Base-by-base conservation (phyloP, 2,113 vertebrate genomes). In the Centrocercus urophasianus region DNA sequence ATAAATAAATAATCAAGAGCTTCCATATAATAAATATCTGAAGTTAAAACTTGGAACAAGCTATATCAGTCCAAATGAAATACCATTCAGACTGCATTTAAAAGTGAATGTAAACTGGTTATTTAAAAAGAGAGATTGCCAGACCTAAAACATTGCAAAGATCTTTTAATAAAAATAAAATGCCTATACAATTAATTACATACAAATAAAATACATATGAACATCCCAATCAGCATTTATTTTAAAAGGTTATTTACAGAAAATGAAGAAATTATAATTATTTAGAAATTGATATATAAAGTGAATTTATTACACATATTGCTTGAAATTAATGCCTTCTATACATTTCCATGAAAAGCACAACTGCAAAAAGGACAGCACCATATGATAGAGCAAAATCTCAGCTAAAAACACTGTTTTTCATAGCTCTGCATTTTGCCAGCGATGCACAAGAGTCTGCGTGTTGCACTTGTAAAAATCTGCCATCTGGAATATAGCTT, bases 191-290 rank as follows among this genome's bases (percentile, higher is more conserved):
- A 72, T 86, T 93, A 88, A 93, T 93, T 89, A 64, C 61, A 75
- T 52, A 38, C 47, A 89, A 61, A 59, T 93, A 87, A 85, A 93
- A 74, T 54, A 57, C 15, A 94, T 71, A 88, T 89, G 42, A 89
- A 60, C 47, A 6, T 21, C 27, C 6, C 4, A 56, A 86, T 27
- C n/a, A 93, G 70, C 32, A 50, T 77, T 86, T 86, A 4, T 19
- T 80, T 89, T 82, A 78, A 82, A 78, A 61, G n/a, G 24, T 16
- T 85, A 47, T 57, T 83, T 88, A 70, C 8, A 66, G 28, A 74
- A 60, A 91, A 47, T 25, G 28, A 95, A 91, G 83, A 90, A 57
- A 30, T 18, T 0, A 27, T 75, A 83, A 89, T 80, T 21, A n/a
- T 64, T 91, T 79, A 69, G 80, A 59, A 89, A 56, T 13, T 42